Base-by-base conservation (phyloP, 1,140 invertebrate species). In the Drosophila hydei region DNA sequence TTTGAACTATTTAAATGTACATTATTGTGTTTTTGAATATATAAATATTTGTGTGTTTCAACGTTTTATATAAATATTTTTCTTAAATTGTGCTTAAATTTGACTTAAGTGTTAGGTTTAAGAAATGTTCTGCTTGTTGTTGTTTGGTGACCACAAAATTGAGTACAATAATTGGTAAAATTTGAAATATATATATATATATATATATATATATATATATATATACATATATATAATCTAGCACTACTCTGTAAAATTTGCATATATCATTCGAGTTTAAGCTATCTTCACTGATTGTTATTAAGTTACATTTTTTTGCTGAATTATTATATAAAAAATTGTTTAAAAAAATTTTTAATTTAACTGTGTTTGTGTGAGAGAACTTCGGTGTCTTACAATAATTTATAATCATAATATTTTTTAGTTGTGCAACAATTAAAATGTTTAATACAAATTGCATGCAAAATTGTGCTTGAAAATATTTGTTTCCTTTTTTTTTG, bases 1-100 rank as follows among this genome's bases (percentile, higher is more conserved):
- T 85, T 85, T 85, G 81, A 85, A 87, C 85, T 85, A 84, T 84
- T 55, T 65, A 85, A 85, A 81, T 85, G 64, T 85, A 85, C 77
- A 87, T 77, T 85, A 85, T 84, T 79, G 77, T 79, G 76, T 84
- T 84, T 33, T 69, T 48, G 21, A 80, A 61, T 87, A 79, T 56
- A 85, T 87, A 87, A 85, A 85, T 80, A 80, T 76, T 55, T 78
- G 75, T 77, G 78, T 79, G 69, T 75, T 67, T 85, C 64, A 87
- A 84, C 77, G 69, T 45, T 58, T 73, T 80, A 72, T 75, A 68
- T 67, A 72, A 81, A 69, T 64, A 79, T 64, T 67, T 58, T 74
- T 52, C 72, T 72, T 64, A 56, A 72, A 74, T 85, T 76, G 80
- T 84, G 72, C 77, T 80, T 79, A 79, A 64, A 58, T 68, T 59